A percentile compares a stretch with the other conserved stretches of the same genome.
phyloP scores from a whole-genome alignment of 2,113 vertebrate genomes.

The Pelecanoides urinatrix region DNA sequence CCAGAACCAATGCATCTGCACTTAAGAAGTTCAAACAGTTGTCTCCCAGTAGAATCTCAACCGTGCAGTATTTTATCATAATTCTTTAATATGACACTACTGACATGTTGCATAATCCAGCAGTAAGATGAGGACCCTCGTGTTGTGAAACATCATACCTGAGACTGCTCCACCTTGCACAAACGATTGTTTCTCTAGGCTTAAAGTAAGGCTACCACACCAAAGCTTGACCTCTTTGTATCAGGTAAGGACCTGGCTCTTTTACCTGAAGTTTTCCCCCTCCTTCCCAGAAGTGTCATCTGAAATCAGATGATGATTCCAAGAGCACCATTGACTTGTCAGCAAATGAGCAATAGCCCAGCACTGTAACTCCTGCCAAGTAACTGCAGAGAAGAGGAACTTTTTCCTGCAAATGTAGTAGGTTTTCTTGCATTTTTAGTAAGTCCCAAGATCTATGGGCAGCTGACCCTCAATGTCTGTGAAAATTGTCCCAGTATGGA shows the following conservation, averaged over 20 bases:
- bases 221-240: neutral
- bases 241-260: neutral
- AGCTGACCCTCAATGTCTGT: neutral
- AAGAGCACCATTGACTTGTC: neutral
- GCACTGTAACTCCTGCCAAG: neutral
- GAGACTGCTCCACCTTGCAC: neutral
- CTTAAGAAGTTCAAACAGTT: neutral
- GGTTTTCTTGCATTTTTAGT: neutral
- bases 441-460: neutral
- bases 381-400: neutral
- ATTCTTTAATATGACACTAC: neutral
- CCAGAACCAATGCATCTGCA: neutral
- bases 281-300: neutral
- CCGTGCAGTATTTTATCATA: neutral
- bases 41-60: neutral
- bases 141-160: accelerated
- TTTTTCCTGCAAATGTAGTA: neutral
- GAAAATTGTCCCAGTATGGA: neutral
- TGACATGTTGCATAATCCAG: neutral
- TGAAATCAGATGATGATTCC: neutral
- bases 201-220: neutral
- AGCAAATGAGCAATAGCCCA: neutral
- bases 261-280: neutral
- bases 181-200: neutral
- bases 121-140: neutral